A percentile compares a stretch with the other conserved stretches of the same genome.
These are phyloP conservation scores for Heterodera carotae DNA, from an alignment of 1,140 invertebrate species.

Conservation along the genomic window DNA sequence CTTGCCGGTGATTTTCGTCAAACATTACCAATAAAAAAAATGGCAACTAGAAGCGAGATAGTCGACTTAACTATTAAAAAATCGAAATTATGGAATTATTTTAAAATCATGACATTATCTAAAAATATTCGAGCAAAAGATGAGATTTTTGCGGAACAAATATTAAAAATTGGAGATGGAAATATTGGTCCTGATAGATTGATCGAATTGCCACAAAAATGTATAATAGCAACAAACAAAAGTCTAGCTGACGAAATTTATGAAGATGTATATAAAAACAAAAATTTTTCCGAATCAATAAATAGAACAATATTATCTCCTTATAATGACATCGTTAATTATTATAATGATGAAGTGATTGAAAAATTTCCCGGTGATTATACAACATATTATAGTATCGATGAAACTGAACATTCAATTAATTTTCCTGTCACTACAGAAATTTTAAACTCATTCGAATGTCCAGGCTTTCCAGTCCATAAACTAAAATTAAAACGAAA, in stretches of 20 bases:
- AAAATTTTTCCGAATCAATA: constrained; percentile 19
- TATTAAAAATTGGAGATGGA: constrained; percentile 52
- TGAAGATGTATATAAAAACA: constrained; percentile 17
- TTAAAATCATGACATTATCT: constrained; percentile 34
- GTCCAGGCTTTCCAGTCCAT: constrained; percentile 15
- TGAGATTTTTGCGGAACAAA: constrained; percentile 43
- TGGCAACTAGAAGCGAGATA: constrained; percentile 36
- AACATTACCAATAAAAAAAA: constrained; percentile 46
- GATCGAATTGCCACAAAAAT: constrained; percentile 41
- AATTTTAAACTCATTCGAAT: constrained; percentile 20
- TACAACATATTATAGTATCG: constrained; percentile 18
- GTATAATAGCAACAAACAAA: constrained; percentile 10
- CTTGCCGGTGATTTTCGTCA: constrained; percentile 61
- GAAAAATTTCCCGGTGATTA: constrained; percentile 26
- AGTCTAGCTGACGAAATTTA: constrained; percentile 22
- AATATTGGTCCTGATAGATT: constrained; percentile 23
- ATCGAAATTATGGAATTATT: constrained; percentile 49
- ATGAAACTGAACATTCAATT: constrained; percentile 24
- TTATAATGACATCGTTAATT: constrained; percentile 36
- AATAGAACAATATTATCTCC: constrained; percentile 33
- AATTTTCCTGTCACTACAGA: constrained; percentile 8
- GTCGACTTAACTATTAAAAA: constrained; percentile 55
- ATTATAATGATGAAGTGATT: constrained; percentile 33
- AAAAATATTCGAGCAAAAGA: constrained; percentile 48
- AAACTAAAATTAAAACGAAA: constrained; percentile 27